phyloP scores from a whole-genome alignment of 2,797 vertebrate species.

The Propithecus perrieri region DNA sequence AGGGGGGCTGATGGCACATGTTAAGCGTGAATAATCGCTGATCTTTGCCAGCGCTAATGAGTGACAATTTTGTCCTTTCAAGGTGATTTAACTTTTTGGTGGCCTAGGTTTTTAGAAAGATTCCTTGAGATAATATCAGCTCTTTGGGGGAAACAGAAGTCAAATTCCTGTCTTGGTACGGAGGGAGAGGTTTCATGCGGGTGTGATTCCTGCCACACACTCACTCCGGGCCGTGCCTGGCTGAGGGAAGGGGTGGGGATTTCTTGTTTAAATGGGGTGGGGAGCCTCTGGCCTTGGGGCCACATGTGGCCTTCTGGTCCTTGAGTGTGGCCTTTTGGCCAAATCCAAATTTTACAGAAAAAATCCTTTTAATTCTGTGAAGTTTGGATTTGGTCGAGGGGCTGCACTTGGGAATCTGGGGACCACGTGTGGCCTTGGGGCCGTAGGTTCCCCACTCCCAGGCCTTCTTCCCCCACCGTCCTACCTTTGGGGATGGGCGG shows the following conservation, averaged over 20 bases:
- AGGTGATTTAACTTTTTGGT: background rate
- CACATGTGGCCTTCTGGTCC: background rate
- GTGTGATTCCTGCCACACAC: background rate
- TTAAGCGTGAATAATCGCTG: background rate
- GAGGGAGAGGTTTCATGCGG: conserved; percentile 64
- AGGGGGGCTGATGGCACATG: background rate
- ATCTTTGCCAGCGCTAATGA: background rate
- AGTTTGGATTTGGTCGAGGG: background rate
- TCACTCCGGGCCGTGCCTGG: background rate
- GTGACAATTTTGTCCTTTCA: background rate
- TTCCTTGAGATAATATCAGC: background rate
- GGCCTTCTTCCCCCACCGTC: background rate
- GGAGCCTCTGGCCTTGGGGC: no score
- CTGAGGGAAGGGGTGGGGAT: no score
- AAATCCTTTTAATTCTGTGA: background rate
- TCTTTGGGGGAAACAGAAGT: conserved; percentile 42
- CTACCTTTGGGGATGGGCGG: background rate
- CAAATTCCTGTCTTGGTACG: conserved; percentile 65
- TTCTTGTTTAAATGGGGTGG: no score
- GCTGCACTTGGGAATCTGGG: background rate
- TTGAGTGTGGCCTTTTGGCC: background rate
- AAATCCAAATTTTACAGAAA: background rate
- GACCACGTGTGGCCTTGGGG: no score
- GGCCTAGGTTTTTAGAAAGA: background rate
- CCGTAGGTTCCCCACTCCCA: no score